Evolutionary conservation across 2,888 invertebrate species (phyloP).

Genomic region (Drosophila fulvimacula): DNA sequence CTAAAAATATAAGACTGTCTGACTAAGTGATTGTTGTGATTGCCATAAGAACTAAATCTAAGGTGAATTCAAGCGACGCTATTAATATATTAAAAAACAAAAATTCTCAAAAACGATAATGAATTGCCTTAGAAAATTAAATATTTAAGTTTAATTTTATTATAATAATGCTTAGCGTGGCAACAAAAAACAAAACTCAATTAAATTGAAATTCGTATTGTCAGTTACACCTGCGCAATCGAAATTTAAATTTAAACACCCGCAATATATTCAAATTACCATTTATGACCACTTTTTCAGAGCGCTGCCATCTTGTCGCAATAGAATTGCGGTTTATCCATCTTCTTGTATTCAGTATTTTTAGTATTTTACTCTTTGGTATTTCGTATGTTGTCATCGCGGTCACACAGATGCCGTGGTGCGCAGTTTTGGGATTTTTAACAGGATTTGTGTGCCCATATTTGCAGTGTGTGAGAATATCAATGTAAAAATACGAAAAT

Average conservation of each 20-base stretch:
- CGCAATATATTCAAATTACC: not conserved
- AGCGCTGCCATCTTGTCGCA: conserved; percentile 35
- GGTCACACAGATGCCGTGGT: conserved; percentile 24
- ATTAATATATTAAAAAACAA: not conserved
- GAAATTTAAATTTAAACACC: not conserved
- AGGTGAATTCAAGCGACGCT: not conserved
- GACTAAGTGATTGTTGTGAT: not conserved
- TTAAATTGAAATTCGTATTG: not conserved
- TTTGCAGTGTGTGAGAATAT: conserved; percentile 50
- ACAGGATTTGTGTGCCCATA: conserved; percentile 48
- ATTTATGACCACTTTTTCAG: not conserved
- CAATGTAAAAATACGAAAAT: conserved; percentile 59
- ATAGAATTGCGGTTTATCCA: too few species aligned
- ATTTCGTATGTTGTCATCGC: conserved; percentile 8
- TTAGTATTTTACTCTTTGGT: conserved; percentile 26
- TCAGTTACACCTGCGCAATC: not conserved
- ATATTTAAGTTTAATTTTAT: not conserved
- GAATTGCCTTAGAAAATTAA: not conserved
- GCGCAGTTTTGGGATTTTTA: conserved; percentile 44
- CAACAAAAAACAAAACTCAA: not conserved
- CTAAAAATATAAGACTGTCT: too few species aligned
- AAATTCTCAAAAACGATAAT: not conserved
- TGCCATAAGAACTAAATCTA: not conserved
- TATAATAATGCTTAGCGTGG: too few species aligned
- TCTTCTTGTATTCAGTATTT: conserved; percentile 26